phyloP scores from a whole-genome alignment of 2,888 invertebrate species.

The Parnassius smintheus region DNA sequence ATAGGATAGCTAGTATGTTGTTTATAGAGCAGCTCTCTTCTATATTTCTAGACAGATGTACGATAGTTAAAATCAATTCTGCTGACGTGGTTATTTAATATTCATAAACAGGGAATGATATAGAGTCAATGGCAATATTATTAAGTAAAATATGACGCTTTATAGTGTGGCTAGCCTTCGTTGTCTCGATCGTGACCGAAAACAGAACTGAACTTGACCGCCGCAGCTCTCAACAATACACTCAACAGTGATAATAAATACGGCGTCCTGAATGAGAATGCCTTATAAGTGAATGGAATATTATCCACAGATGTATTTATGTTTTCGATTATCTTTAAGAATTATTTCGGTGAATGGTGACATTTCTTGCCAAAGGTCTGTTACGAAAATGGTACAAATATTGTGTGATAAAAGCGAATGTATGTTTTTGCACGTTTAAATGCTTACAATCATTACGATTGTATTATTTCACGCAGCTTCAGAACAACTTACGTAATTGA shows the following conservation, averaged over 20 bases:
- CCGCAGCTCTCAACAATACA: constrained; percentile 35
- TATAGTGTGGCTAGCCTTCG: constrained; percentile 54
- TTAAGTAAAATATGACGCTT: constrained; percentile 45
- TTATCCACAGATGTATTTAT: constrained; percentile 25
- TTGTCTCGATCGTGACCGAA: constrained; percentile 50
- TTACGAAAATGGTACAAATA: constrained; percentile 19
- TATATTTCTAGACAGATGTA: constrained; percentile 54
- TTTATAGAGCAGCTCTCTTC: constrained; percentile 65
- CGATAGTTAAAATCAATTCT: constrained; percentile 61
- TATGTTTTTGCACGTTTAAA: constrained; percentile 12
- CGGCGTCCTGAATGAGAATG: constrained; percentile 22
- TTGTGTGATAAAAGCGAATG: constrained; percentile 18
- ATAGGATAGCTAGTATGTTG: constrained; percentile 54
- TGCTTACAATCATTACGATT: background rate
- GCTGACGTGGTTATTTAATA: constrained; percentile 46
- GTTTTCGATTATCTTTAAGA: constrained; percentile 26
- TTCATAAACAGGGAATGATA: constrained; percentile 34
- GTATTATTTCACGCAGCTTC: background rate
- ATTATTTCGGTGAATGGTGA: constrained; percentile 25
- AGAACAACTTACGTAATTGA: no score
- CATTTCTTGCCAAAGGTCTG: constrained; percentile 23
- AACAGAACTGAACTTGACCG: constrained; percentile 44
- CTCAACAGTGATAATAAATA: constrained; percentile 29
- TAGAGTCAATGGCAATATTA: constrained; percentile 37
- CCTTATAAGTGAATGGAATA: constrained; percentile 27